Conservation (phyloP, 1,140 invertebrate species). For the Hyphantria cunea region DNA sequence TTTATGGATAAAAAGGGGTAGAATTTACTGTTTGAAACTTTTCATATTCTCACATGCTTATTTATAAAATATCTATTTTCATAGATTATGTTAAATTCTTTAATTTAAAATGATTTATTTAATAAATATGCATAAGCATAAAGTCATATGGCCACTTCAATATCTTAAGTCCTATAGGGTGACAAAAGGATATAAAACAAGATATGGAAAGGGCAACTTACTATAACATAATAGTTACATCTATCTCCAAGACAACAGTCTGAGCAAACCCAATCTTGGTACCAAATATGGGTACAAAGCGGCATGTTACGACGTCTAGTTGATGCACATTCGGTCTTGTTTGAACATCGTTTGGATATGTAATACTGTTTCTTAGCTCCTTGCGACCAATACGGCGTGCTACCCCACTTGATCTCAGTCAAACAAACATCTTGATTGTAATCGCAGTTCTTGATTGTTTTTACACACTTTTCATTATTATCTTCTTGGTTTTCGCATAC, state of each 20-base stretch:
- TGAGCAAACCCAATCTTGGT: conserved; percentile 98
- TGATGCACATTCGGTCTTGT: conserved; percentile 89
- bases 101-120: too few relatives aligned
- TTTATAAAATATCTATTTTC: too few relatives aligned
- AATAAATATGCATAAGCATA: too few relatives aligned
- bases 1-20: too few relatives aligned
- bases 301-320: conserved; percentile 86
- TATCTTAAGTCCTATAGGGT: too few relatives aligned
- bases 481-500: conserved; percentile 96
- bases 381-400: conserved; percentile 96
- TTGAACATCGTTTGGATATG: conserved; percentile 95
- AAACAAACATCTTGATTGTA: conserved; percentile 93
- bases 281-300: conserved; percentile 97
- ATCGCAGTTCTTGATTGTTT: conserved; percentile 95
- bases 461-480: conserved; percentile 96
- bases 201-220: conserved; percentile 83
- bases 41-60: too few relatives aligned
- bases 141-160: too few relatives aligned
- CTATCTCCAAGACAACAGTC: conserved; percentile 98
- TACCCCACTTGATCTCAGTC: conserved; percentile 95
- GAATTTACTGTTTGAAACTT: too few relatives aligned
- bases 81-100: too few relatives aligned
- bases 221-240: conserved; percentile 98
- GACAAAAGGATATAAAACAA: too few relatives aligned
- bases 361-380: conserved; percentile 97